phyloP scores from a whole-genome alignment of 1,140 invertebrate species.

The Tetramorium alpestre region DNA sequence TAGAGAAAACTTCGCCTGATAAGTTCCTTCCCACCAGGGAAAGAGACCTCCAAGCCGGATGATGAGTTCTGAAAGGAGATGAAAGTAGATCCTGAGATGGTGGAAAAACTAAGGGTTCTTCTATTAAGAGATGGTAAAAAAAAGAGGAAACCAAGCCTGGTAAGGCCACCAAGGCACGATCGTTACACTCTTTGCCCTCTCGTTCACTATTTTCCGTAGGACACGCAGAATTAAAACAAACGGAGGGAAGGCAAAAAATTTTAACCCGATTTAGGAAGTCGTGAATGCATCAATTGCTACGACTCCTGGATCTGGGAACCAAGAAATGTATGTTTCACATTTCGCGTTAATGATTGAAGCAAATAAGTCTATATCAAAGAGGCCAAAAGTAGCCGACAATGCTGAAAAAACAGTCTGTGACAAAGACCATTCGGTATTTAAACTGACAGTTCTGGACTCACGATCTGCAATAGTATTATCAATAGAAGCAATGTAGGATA shows the following conservation, averaged over 20 bases:
- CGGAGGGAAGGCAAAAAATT: slow-evolving; percentile 70
- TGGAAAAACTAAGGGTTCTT: slow-evolving; percentile 60
- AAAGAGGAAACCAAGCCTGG: slow-evolving; percentile 72
- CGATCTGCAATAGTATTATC: no score
- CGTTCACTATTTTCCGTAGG: slow-evolving; percentile 62
- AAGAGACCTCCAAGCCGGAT: slow-evolving; percentile 66
- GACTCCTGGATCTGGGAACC: not conserved
- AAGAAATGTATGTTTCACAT: not conserved
- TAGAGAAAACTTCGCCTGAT: not conserved
- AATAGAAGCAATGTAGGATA: no score
- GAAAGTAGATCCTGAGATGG: slow-evolving; percentile 58
- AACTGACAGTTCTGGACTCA: no score
- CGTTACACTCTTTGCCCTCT: slow-evolving; percentile 40
- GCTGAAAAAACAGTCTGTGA: no score
- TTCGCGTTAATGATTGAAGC: not conserved
- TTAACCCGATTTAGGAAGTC: not conserved
- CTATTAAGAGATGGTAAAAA: not conserved
- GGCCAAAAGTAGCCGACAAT: no score
- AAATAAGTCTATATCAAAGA: no score
- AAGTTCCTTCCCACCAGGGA: slow-evolving; percentile 70
- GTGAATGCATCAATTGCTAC: not conserved
- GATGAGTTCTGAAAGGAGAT: slow-evolving; percentile 58
- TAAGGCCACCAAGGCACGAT: slow-evolving; percentile 62
- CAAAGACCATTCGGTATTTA: no score
- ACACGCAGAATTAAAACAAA: slow-evolving; percentile 58